These are phyloP conservation scores for Aricia artaxerxes DNA, from an alignment of 2,888 invertebrate species.

Conservation along the genomic window DNA sequence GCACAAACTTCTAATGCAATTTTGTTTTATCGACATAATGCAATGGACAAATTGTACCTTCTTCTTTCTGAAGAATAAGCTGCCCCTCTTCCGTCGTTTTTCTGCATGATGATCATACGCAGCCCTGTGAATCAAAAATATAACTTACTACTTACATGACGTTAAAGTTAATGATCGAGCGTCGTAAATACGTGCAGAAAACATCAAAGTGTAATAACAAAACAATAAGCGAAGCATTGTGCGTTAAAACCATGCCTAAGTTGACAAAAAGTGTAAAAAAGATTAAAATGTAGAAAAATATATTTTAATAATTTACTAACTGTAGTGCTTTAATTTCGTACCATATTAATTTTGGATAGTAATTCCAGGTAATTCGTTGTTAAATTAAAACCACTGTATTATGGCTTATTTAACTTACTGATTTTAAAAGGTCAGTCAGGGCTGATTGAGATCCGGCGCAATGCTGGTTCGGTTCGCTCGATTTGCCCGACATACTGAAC, in stretches of 20 bases:
- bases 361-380: too few species aligned
- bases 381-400: too few species aligned
- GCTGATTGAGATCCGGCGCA: too few species aligned
- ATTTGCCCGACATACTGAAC: too few species aligned
- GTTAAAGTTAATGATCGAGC: background rate
- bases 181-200: background rate
- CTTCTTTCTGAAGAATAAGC: slow-evolving; percentile 94
- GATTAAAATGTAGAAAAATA: background rate
- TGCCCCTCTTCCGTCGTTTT: slow-evolving; percentile 92
- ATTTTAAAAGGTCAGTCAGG: too few species aligned
- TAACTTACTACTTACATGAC: slow-evolving; percentile 16
- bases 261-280: slow-evolving; percentile 20
- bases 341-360: too few species aligned
- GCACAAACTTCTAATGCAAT: background rate
- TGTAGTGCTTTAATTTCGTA: background rate
- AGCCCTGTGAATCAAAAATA: slow-evolving; percentile 62
- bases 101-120: slow-evolving; percentile 88
- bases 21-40: background rate
- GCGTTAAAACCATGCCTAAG: slow-evolving; percentile 44
- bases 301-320: background rate
- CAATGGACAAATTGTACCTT: slow-evolving; percentile 75
- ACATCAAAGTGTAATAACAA: slow-evolving; percentile 35
- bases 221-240: slow-evolving; percentile 52
- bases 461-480: too few species aligned
- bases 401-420: too few species aligned